These are phyloP conservation scores for Diplodus puntazzo DNA, from an alignment of 2,797 vertebrate genomes.

Conservation along the genomic window DNA sequence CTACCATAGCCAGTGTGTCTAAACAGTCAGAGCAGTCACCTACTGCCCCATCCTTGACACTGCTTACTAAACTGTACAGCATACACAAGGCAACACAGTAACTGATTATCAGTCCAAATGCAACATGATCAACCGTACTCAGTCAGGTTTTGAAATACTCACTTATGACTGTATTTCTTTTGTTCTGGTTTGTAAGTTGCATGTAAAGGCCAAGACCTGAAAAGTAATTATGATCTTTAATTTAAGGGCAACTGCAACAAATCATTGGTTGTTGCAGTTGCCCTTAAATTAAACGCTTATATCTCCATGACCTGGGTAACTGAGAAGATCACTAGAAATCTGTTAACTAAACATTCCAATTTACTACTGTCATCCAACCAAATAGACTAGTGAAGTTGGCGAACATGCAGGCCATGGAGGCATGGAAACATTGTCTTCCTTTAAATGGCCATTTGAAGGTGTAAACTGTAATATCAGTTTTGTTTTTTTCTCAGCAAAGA, in stretches of 20 bases:
- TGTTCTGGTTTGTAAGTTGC: not conserved
- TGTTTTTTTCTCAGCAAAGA: not conserved
- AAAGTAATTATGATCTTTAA: not conserved
- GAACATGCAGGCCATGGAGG: not conserved
- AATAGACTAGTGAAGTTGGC: not conserved
- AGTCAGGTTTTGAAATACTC: not conserved
- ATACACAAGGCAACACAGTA: not conserved
- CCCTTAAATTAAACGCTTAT: not conserved
- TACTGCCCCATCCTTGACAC: not conserved
- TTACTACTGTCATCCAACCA: not conserved
- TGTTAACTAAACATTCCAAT: not conserved
- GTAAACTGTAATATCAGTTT: not conserved
- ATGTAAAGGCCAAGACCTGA: not conserved
- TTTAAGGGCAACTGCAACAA: not conserved
- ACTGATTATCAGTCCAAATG: not conserved
- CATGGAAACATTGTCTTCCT: too few relatives aligned
- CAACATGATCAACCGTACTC: not conserved
- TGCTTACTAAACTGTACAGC: not conserved
- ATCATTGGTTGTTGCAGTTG: not conserved
- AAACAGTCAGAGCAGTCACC: not conserved
- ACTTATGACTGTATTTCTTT: rapidly evolving
- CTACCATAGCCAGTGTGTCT: not conserved
- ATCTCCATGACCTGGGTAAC: not conserved
- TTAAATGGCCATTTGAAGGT: not conserved
- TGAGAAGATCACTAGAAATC: not conserved